These are phyloP conservation scores for Poeciliopsis gracilis DNA, from an alignment of 2,797 vertebrate species.

Conservation along the genomic window DNA sequence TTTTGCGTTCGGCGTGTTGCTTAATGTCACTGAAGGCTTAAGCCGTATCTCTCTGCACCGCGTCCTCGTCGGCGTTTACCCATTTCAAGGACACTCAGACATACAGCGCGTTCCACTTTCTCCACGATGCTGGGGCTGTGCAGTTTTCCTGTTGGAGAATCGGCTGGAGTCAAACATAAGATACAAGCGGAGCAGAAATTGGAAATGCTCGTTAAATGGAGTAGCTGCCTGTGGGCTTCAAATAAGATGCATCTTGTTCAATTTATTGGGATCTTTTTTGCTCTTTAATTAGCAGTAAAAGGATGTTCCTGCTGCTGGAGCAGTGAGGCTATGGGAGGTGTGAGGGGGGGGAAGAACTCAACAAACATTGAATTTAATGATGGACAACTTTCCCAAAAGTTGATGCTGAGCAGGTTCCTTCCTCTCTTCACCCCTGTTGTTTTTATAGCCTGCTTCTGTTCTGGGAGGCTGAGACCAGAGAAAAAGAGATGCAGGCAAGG, in stretches of 20 bases:
- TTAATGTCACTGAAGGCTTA: not conserved
- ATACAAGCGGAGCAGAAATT: not conserved
- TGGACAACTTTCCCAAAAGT: conserved; percentile 54
- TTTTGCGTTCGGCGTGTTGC: not conserved
- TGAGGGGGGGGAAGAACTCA: conserved; percentile 1
- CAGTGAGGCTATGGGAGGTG: not conserved
- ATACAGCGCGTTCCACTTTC: not conserved
- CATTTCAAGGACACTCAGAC: not conserved
- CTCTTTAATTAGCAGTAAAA: not conserved
- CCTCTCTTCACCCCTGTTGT: conserved; percentile 60
- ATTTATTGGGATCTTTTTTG: not conserved
- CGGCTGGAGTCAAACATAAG: not conserved
- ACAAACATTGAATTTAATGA: conserved; percentile 32
- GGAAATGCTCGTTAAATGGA: not conserved
- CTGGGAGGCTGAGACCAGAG: conserved; percentile 45
- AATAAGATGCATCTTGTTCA: not conserved
- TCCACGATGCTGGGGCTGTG: not conserved
- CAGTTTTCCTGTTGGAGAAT: not conserved
- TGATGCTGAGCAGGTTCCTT: conserved; percentile 67
- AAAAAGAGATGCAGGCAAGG: conserved; percentile 7
- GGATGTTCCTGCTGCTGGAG: not conserved
- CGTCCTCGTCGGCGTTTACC: not conserved
- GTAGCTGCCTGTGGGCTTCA: not conserved
- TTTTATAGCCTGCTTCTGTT: conserved; percentile 60
- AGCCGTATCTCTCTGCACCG: too few species aligned